Evolutionary conservation across 2,797 vertebrate species (phyloP).

Genomic region (Morus bassanus): DNA sequence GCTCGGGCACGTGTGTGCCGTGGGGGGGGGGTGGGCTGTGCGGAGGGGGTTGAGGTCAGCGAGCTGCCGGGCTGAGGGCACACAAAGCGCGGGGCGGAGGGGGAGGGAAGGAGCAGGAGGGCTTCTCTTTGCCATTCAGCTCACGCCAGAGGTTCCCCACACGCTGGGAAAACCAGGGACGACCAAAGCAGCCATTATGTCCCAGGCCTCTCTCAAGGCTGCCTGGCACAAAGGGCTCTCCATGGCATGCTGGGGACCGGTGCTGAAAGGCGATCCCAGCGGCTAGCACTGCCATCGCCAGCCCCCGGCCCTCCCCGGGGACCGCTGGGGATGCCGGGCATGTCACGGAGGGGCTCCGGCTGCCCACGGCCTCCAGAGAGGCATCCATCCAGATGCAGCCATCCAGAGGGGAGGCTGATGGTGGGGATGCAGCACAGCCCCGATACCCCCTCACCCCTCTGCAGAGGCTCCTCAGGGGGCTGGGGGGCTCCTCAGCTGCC

Average conservation of each 20-base stretch:
- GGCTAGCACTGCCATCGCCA: accelerated
- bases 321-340: accelerated
- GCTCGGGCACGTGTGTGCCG: accelerated
- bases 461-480: not conserved
- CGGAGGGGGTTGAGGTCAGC: not conserved
- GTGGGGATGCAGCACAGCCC: not conserved
- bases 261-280: not conserved
- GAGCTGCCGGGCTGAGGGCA: not conserved
- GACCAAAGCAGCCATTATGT: constrained; percentile 30
- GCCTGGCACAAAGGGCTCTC: constrained; percentile 39
- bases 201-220: not conserved
- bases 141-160: constrained; percentile 1
- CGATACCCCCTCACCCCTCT: accelerated
- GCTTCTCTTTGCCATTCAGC: constrained; percentile 47
- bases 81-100: not conserved
- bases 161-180: not conserved
- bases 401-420: accelerated
- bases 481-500: not conserved
- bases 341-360: accelerated
- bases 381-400: not conserved
- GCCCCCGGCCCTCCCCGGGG: accelerated
- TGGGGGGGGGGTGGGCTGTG: accelerated
- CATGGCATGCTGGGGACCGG: not conserved
- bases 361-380: not conserved
- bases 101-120: not conserved